Conservation (phyloP, 2,888 invertebrate species). For the Harmothoe impar region DNA sequence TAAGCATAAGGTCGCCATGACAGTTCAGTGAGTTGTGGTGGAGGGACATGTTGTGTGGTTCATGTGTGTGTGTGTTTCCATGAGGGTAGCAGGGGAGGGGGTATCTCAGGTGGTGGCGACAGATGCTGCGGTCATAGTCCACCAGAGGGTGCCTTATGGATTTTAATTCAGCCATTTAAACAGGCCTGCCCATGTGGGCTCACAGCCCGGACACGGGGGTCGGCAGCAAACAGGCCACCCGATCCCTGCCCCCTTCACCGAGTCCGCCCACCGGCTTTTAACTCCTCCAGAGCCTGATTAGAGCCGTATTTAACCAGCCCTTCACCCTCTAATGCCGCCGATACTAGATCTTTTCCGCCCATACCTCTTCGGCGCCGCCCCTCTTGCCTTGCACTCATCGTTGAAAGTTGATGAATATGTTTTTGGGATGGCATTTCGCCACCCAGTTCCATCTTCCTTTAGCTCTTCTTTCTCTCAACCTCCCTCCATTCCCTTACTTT, state of each 20-base stretch:
- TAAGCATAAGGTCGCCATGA: too few relatives aligned
- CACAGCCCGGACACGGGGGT: not conserved
- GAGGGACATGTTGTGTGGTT: too few relatives aligned
- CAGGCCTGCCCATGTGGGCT: not conserved
- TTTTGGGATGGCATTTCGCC: not conserved
- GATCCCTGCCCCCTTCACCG: not conserved
- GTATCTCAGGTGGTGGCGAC: slow-evolving; percentile 9
- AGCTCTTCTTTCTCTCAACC: not conserved
- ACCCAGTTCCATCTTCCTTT: not conserved
- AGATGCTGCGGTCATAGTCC: slow-evolving; percentile 18
- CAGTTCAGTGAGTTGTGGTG: too few relatives aligned
- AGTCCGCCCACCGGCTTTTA: not conserved
- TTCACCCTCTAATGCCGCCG: slow-evolving; percentile 6
- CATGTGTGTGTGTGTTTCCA: too few relatives aligned
- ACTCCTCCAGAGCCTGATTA: slow-evolving; percentile 2
- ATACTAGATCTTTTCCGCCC: not conserved
- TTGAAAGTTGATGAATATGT: too few relatives aligned
- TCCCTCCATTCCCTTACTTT: not conserved
- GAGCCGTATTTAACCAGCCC: not conserved
- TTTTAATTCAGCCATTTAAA: slow-evolving; percentile 19
- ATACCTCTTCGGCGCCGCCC: not conserved
- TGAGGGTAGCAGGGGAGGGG: not conserved
- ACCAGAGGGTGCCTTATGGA: slow-evolving; percentile 14
- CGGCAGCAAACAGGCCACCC: slow-evolving; percentile 26
- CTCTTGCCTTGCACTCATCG: not conserved